Evolutionary conservation across 35 echinoderm and acorn worm species (phyloP).

Genomic region (Ptychodera flava): DNA sequence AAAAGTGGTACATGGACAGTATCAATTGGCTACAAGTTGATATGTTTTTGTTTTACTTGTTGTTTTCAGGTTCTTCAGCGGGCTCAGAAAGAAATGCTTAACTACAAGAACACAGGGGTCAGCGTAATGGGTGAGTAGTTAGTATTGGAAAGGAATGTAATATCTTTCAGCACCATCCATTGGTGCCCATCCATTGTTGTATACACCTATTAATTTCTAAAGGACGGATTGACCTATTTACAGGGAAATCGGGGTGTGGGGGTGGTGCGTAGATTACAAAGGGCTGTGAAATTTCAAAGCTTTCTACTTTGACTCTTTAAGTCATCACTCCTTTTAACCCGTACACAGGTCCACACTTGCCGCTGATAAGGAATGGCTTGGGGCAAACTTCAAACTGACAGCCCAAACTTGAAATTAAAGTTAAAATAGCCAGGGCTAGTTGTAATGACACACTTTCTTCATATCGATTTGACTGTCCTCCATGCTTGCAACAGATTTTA

Average conservation of each 20-base stretch:
- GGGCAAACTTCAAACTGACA: no score
- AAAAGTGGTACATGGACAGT: no score
- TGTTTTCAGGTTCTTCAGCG: slow-evolving; percentile 53
- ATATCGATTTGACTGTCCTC: no score
- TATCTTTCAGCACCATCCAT: no score
- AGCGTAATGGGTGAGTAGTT: slow-evolving; percentile 84
- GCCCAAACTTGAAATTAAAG: no score
- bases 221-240: background rate
- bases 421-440: no score
- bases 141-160: background rate
- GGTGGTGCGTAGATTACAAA: background rate
- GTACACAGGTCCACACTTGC: no score
- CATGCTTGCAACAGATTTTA: no score
- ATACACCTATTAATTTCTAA: background rate
- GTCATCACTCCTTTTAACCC: no score
- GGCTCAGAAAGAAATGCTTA: slow-evolving; percentile 76
- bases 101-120: slow-evolving; percentile 67
- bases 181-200: background rate
- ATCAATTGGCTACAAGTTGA: no score
- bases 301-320: background rate
- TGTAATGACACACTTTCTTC: no score
- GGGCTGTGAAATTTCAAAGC: background rate
- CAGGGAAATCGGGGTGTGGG: background rate
- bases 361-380: no score
- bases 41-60: slow-evolving; percentile 1